phyloP scores from a whole-genome alignment of 2,888 invertebrate genomes.

The Clunio marinus region DNA sequence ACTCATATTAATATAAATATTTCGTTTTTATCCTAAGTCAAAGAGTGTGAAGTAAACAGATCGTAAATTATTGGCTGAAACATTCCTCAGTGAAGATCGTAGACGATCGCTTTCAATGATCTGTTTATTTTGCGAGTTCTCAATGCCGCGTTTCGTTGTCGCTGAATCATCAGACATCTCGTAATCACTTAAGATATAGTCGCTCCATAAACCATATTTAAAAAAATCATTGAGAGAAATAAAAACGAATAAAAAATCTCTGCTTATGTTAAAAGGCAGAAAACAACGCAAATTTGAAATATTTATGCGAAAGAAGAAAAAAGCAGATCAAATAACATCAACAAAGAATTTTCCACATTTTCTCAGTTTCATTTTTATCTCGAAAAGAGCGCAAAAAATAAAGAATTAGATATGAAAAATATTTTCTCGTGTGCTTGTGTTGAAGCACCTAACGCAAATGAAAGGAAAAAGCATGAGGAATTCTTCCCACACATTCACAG shows the following conservation, averaged over 20 bases:
- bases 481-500: not conserved
- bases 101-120: not conserved
- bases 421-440: not conserved
- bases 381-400: not conserved
- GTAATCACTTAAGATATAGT: not conserved
- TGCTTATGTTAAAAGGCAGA: not conserved
- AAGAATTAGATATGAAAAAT: no score
- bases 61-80: not conserved
- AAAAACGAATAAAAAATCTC: not conserved
- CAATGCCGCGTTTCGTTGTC: no score
- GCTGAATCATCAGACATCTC: not conserved
- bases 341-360: slow-evolving; percentile 36
- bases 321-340: not conserved
- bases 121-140: not conserved
- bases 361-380: no score
- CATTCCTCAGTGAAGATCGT: no score
- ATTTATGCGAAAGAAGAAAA: not conserved
- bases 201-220: not conserved
- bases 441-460: no score
- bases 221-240: slow-evolving; percentile 1
- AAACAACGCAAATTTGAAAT: not conserved
- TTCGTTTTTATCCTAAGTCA: not conserved
- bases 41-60: not conserved
- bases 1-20: no score
- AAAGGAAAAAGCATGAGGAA: not conserved